Percentiles rank a stretch among this genome's conserved stretches.
These are phyloP conservation scores for Paracanthobrama guichenoti DNA, from an alignment of 2,113 vertebrate genomes.

Conservation along the genomic window DNA sequence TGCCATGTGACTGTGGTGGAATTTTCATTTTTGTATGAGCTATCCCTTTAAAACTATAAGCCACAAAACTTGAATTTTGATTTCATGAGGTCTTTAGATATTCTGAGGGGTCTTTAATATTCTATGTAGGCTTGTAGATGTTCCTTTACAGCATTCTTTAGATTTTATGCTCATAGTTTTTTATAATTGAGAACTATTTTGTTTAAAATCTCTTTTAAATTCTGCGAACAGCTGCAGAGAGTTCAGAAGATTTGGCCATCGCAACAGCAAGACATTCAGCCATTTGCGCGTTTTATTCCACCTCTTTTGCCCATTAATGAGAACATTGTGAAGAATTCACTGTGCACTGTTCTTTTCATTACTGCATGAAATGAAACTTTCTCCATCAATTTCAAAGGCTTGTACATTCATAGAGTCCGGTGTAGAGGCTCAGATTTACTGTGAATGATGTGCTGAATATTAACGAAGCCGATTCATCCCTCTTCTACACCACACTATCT, in stretches of 20 bases:
- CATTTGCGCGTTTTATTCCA: slow-evolving; percentile 31
- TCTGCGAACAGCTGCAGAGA: slow-evolving; percentile 12
- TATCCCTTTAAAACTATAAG: not conserved
- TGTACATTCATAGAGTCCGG: slow-evolving; percentile 28
- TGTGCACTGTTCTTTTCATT: slow-evolving; percentile 50
- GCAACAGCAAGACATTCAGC: slow-evolving; percentile 16
- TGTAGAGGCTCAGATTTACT: slow-evolving; percentile 55
- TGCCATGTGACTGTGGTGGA: not conserved
- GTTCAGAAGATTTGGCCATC: slow-evolving; percentile 4
- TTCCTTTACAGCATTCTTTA: not conserved
- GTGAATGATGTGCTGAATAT: slow-evolving; percentile 53
- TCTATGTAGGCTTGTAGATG: not conserved
- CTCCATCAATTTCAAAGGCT: slow-evolving; percentile 23
- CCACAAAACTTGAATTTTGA: not conserved
- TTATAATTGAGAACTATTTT: not conserved
- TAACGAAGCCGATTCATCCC: slow-evolving; percentile 8
- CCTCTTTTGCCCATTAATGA: slow-evolving; percentile 40
- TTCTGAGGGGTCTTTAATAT: not conserved
- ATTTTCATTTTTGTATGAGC: not conserved
- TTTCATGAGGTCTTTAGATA: not conserved
- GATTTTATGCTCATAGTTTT: not conserved
- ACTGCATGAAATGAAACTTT: slow-evolving; percentile 40
- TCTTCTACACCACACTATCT: slow-evolving; percentile 28
- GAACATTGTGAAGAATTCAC: slow-evolving; percentile 38
- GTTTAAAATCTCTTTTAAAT: slow-evolving; percentile 12